Base-by-base conservation (phyloP, 2,113 vertebrate species). In the Garra rufa region DNA sequence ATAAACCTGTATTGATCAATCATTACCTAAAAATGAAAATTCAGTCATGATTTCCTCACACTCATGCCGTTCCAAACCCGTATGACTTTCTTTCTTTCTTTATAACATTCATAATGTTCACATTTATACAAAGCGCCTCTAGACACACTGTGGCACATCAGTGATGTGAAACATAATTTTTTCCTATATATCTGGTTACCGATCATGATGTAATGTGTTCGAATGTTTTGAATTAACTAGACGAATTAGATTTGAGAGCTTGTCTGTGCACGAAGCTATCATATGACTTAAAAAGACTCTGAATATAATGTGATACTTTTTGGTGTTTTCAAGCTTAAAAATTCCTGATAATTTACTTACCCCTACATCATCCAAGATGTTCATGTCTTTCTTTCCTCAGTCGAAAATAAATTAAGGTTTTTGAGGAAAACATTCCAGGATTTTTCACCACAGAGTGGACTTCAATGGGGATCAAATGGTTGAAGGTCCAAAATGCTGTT, bases 181-280 rank as follows among this genome's bases (percentile, higher is more conserved):
- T 70, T 70, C 8, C 67, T 21, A 34, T 13, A 65, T 70, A 70
- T 69, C 65, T 30, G 17, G 65, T 69, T 19, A 38, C 65, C 10
- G 65, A 38, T 71, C 67, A 38, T 71, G 38, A 43, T 21, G 67
- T 43, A 70, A 43, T 24, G 17, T 43, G 38, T 41, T 71, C 1
- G 65, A 69, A 34, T 43, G 67, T 70, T 70, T 43, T 70, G 19
- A 43, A 70, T 70, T 70, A 70, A 70, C 17, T 38, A 17, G 7
- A 70, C 3, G 19, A 70, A 70, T 70, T 41, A 38, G 65, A 70
- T 70, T 70, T 41, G 9, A 70, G 34, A 70, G 17, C 65, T 21
- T 41, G 65, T 70, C 65, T 17, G 28, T 1, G 9, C 65, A 70
- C 34, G 1, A 70, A 41, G 2, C 65, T 69, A 38, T 61, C n/a